Evolutionary conservation across 35 echinoderm and acorn worm genomes (phyloP).

Genomic region (Stichopus chloronotus): DNA sequence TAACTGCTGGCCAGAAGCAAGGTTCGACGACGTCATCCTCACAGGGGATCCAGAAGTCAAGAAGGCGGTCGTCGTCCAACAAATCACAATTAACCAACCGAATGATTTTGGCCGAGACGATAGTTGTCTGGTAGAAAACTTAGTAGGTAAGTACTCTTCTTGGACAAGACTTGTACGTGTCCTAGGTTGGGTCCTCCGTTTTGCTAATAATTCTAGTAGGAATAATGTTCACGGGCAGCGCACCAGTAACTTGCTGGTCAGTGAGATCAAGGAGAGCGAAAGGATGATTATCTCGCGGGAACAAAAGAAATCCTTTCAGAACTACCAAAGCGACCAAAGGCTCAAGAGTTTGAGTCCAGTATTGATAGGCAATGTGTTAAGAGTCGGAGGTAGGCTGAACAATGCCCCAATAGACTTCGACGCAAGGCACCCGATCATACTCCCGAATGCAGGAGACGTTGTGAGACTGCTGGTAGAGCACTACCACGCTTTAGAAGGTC

Average conservation of each 20-base stretch:
- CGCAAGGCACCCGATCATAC: constrained; percentile 67
- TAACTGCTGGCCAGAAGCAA: constrained; percentile 34
- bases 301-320: constrained; percentile 35
- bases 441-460: too few relatives aligned
- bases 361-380: neutral
- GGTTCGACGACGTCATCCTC: neutral
- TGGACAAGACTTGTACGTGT: too few relatives aligned
- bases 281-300: constrained; percentile 26
- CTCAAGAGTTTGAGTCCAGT: constrained; percentile 51
- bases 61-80: neutral
- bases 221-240: neutral
- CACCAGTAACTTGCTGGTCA: constrained; percentile 33
- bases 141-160: neutral
- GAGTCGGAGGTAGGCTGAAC: constrained; percentile 67
- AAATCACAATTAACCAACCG: neutral
- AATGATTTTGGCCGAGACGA: neutral
- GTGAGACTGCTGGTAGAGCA: constrained; percentile 11
- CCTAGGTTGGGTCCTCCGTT: constrained; percentile 13
- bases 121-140: neutral
- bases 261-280: constrained; percentile 51
- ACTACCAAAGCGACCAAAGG: constrained; percentile 29
- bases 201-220: constrained; percentile 7
- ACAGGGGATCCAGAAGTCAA: constrained; percentile 49
- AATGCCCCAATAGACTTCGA: constrained; percentile 61
- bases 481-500: constrained; percentile 6